These are phyloP conservation scores for Genyomyrus donnyi DNA, from an alignment of 2,113 vertebrate species.

Conservation along the genomic window DNA sequence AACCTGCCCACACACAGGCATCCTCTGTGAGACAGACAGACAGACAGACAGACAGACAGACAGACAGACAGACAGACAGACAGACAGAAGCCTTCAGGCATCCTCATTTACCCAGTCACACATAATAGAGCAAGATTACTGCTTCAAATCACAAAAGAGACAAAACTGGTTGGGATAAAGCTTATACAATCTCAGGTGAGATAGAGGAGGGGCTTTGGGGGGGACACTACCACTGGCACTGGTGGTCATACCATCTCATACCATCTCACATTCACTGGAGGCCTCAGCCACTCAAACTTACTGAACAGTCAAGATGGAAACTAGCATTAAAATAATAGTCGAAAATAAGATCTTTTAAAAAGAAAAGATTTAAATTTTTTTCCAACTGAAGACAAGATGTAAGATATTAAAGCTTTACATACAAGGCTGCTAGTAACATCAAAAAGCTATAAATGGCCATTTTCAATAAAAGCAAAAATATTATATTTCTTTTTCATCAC, in stretches of 20 bases:
- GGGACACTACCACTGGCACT: not conserved
- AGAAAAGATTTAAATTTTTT: slow-evolving; percentile 7
- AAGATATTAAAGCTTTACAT: slow-evolving; percentile 41
- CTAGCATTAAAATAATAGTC: slow-evolving; percentile 27
- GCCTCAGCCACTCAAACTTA: slow-evolving; percentile 7
- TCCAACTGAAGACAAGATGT: slow-evolving; percentile 26
- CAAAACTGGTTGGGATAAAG: not conserved
- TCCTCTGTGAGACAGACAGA: not conserved
- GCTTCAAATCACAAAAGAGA: not conserved
- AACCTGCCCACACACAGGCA: not conserved
- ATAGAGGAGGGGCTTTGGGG: not conserved
- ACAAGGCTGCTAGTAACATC: slow-evolving; percentile 30
- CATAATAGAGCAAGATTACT: not conserved
- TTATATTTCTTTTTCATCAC: slow-evolving; percentile 16
- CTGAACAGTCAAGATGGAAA: slow-evolving; percentile 27
- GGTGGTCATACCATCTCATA: not conserved
- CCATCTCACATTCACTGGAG: not conserved
- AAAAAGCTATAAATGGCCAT: slow-evolving; percentile 38
- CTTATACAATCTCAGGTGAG: not conserved
- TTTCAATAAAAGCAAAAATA: slow-evolving; percentile 35
- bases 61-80: not conserved
- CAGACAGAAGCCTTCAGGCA: not conserved
- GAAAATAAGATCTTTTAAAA: slow-evolving; percentile 16
- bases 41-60: too few species aligned
- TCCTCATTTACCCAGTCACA: not conserved